Conservation (phyloP, 2,113 vertebrate genomes). For the Oryctolagus cuniculus region DNA sequence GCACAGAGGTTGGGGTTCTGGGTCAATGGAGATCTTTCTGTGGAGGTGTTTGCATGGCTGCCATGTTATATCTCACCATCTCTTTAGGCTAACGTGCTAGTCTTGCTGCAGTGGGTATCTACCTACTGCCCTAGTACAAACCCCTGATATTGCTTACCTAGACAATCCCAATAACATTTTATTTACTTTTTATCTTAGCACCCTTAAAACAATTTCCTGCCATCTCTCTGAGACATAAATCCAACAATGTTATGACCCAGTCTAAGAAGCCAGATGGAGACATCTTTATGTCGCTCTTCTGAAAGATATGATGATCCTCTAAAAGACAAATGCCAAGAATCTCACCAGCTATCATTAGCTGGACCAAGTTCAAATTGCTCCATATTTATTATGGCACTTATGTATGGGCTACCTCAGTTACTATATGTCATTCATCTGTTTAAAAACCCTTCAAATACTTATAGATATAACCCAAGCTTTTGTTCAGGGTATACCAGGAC, state of each 20-base stretch:
- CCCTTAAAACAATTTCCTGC: background rate
- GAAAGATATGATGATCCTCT: background rate
- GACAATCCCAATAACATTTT: background rate
- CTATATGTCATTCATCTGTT: background rate
- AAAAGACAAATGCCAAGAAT: conserved; percentile 18
- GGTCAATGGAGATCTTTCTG: background rate
- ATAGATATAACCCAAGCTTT: conserved; percentile 37
- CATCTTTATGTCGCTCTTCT: conserved; percentile 15
- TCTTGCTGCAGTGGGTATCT: background rate
- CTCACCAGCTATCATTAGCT: conserved; percentile 49
- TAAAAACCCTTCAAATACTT: background rate
- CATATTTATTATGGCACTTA: conserved; percentile 8
- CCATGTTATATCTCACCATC: background rate
- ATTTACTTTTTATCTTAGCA: background rate
- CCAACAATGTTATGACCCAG: background rate
- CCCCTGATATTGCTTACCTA: background rate
- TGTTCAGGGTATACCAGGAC: background rate
- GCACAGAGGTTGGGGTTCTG: background rate
- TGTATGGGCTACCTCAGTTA: background rate
- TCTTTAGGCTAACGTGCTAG: background rate
- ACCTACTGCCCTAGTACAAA: background rate
- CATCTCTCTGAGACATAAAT: background rate
- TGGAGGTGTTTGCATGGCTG: background rate
- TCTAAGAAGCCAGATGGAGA: conserved; percentile 19
- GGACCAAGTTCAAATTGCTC: conserved; percentile 46